Evolutionary conservation across 2,888 invertebrate species (phyloP).

Genomic region (Orchesella flavescens): DNA sequence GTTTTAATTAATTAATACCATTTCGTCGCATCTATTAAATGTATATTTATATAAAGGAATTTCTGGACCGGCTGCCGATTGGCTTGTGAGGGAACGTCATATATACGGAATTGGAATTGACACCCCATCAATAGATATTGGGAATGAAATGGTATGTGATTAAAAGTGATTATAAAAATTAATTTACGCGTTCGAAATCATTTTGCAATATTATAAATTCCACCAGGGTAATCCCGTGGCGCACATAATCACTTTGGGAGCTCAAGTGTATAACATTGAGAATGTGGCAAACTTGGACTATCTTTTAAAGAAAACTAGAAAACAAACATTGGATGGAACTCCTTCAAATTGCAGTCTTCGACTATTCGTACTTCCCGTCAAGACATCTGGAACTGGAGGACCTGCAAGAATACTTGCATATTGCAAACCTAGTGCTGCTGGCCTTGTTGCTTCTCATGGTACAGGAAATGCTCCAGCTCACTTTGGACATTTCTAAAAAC

Average conservation of each 20-base stretch:
- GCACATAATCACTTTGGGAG: constrained; percentile 76
- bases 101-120: constrained; percentile 81
- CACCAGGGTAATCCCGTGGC: constrained; percentile 69
- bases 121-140: constrained; percentile 80
- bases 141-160: constrained; percentile 74
- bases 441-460: no score
- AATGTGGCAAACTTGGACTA: constrained; percentile 76
- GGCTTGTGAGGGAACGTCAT: constrained; percentile 78
- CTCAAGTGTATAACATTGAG: constrained; percentile 78
- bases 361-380: constrained; percentile 79
- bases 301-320: constrained; percentile 12
- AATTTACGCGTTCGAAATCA: no score
- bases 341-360: constrained; percentile 72
- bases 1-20: no score
- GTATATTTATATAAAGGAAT: constrained; percentile 76
- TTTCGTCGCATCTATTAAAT: no score
- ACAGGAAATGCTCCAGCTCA: no score
- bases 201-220: no score
- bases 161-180: no score
- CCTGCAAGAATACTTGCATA: constrained; percentile 78
- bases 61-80: constrained; percentile 78
- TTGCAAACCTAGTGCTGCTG: constrained; percentile 4
- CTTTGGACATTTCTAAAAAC: no score
- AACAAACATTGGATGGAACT: not conserved
- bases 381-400: constrained; percentile 79